Conservation (phyloP, 2,888 invertebrate genomes). For the Taenaris catops region DNA sequence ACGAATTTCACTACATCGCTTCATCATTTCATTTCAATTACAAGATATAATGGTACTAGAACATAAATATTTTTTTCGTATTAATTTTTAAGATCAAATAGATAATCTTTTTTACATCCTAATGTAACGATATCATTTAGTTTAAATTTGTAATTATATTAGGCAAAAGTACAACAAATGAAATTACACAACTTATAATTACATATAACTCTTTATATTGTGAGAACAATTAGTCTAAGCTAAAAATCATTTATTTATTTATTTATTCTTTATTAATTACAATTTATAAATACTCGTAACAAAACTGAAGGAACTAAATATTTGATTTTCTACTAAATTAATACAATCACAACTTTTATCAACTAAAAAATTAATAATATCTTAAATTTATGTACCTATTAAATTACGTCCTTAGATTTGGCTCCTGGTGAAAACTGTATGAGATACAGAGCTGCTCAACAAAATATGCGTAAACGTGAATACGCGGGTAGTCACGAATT, state of each 20-base stretch:
- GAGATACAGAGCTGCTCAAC: constrained; percentile 10
- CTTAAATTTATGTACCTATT: constrained; percentile 56
- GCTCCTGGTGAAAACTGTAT: constrained; percentile 55
- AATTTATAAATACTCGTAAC: constrained; percentile 72
- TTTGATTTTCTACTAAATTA: constrained; percentile 62
- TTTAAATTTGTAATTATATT: constrained; percentile 73
- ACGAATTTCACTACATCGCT: constrained; percentile 77
- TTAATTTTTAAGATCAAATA: constrained; percentile 76
- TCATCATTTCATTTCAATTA: constrained; percentile 67
- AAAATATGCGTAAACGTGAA: constrained; percentile 7
- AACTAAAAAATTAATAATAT: constrained; percentile 57
- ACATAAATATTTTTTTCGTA: constrained; percentile 78
- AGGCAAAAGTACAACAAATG: constrained; percentile 74
- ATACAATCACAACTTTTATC: constrained; percentile 65
- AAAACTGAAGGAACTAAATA: constrained; percentile 77
- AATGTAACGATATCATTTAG: constrained; percentile 77
- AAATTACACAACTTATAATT: constrained; percentile 71
- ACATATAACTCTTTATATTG: constrained; percentile 64
- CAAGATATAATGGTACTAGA: constrained; percentile 77
- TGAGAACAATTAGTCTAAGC: constrained; percentile 69
- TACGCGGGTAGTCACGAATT: constrained; percentile 1
- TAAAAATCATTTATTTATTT: constrained; percentile 50
- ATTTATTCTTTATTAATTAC: constrained; percentile 46
- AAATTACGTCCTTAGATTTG: constrained; percentile 69
- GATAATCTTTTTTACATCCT: constrained; percentile 80